phyloP scores from a whole-genome alignment of 1,140 invertebrate species.

The Idris sp. region DNA sequence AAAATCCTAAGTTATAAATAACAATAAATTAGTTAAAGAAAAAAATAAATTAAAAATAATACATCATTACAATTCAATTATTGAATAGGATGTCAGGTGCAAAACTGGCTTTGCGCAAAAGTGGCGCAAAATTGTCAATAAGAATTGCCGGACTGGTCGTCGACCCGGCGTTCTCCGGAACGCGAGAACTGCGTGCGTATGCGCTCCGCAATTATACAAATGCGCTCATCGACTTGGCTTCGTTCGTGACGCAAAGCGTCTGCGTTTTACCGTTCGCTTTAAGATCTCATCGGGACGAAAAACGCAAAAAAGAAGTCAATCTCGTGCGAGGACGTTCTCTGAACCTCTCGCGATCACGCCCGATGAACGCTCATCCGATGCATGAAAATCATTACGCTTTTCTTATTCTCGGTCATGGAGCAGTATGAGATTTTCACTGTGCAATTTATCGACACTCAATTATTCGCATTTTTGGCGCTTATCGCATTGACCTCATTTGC shows the following conservation, averaged over 20 bases:
- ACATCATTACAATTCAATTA: slow-evolving; percentile 21
- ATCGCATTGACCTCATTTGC: slow-evolving; percentile 11
- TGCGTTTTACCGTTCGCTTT: slow-evolving; percentile 40
- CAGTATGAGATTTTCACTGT: slow-evolving; percentile 31
- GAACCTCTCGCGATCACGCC: slow-evolving; percentile 49
- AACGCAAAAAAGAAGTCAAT: slow-evolving; percentile 43
- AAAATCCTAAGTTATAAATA: too few species aligned
- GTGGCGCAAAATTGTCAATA: slow-evolving; percentile 48
- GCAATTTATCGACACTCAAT: slow-evolving; percentile 27
- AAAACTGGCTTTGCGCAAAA: slow-evolving; percentile 43
- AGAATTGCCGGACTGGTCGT: slow-evolving; percentile 32
- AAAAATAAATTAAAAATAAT: too few species aligned
- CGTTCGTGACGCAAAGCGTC: slow-evolving; percentile 35
- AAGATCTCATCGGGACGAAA: slow-evolving; percentile 38
- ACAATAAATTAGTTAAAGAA: too few species aligned
- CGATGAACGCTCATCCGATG: slow-evolving; percentile 63
- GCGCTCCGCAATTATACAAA: slow-evolving; percentile 45
- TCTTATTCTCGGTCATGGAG: slow-evolving; percentile 38
- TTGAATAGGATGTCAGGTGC: slow-evolving; percentile 15
- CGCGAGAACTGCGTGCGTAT: slow-evolving; percentile 12
- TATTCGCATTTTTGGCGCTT: slow-evolving; percentile 25
- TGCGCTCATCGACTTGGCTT: slow-evolving; percentile 14
- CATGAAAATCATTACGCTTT: slow-evolving; percentile 71
- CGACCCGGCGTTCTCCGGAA: slow-evolving; percentile 31
- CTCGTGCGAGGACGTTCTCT: slow-evolving; percentile 43